Evolutionary conservation across 2,888 invertebrate species (phyloP).

Genomic region (Tipula confusa): DNA sequence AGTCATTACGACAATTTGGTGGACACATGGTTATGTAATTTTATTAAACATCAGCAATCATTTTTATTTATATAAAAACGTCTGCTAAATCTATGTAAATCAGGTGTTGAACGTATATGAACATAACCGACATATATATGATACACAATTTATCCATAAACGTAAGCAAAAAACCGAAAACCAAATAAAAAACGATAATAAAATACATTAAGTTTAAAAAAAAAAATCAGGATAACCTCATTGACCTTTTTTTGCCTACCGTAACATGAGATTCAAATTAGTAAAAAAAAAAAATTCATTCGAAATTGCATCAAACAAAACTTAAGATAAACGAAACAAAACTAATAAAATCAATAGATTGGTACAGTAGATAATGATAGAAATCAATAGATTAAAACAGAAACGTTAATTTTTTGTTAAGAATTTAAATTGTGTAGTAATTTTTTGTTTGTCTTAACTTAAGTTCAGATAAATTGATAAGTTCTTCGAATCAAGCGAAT

Average conservation of each 20-base stretch:
- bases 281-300: background rate
- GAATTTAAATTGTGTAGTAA: background rate
- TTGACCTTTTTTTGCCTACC: slow-evolving; percentile 26
- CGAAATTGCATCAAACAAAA: background rate
- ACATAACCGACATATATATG: no score
- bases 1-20: no score
- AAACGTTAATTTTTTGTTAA: slow-evolving; percentile 5
- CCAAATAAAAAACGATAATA: background rate
- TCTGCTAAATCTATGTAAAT: no score
- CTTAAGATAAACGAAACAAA: background rate
- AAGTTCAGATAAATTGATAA: slow-evolving; percentile 8
- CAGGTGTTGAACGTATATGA: no score
- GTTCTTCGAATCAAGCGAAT: background rate
- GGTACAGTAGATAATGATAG: background rate
- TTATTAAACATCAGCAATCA: no score
- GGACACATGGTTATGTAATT: no score
- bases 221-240: slow-evolving; percentile 22
- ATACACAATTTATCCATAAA: background rate
- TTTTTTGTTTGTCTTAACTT: background rate
- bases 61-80: no score
- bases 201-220: background rate
- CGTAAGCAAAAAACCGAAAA: background rate
- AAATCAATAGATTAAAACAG: background rate
- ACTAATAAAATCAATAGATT: background rate
- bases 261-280: slow-evolving; percentile 30